These are phyloP conservation scores for Eupleurogrammus muticus DNA, from an alignment of 2,797 vertebrate species.

Conservation along the genomic window DNA sequence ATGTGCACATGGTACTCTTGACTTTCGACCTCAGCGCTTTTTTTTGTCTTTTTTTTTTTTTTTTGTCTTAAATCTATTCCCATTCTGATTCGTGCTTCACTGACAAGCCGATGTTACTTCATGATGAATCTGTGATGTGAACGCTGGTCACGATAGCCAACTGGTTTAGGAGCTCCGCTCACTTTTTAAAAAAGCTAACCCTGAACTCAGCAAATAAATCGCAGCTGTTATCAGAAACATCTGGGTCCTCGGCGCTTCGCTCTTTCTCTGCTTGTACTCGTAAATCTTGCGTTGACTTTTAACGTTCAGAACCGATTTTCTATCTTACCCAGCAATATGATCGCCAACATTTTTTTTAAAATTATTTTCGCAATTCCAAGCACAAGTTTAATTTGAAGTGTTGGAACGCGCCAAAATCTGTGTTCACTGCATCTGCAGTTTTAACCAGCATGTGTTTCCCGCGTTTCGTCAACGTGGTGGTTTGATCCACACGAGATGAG, in stretches of 20 bases:
- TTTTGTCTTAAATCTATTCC: constrained; percentile 21
- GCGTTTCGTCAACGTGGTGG: neutral
- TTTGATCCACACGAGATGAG: neutral
- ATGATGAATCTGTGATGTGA: constrained; percentile 24
- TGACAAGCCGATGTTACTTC: constrained; percentile 18
- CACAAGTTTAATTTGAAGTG: constrained; percentile 6
- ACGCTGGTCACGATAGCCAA: constrained; percentile 14
- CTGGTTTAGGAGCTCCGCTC: constrained; percentile 22
- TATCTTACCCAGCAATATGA: neutral
- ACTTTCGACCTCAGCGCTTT: neutral
- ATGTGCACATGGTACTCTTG: constrained; percentile 57
- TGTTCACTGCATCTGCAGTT: neutral
- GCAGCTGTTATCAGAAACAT: constrained; percentile 8
- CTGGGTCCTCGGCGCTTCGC: neutral
- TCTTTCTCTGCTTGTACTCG: neutral
- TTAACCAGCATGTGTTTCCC: neutral
- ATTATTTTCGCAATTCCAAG: neutral
- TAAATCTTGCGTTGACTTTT: neutral
- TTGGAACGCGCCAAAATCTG: neutral
- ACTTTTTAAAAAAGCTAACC: constrained; percentile 1
- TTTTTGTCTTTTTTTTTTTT: constrained; percentile 6
- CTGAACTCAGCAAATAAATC: constrained; percentile 27
- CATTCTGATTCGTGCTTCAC: constrained; percentile 16
- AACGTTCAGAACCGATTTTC: constrained; percentile 1
- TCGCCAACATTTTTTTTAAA: neutral